A percentile compares a stretch with the other conserved stretches of the same genome.
These are phyloP conservation scores for Berghia stephanieae DNA, from an alignment of 1,140 invertebrate species.

Conservation along the genomic window DNA sequence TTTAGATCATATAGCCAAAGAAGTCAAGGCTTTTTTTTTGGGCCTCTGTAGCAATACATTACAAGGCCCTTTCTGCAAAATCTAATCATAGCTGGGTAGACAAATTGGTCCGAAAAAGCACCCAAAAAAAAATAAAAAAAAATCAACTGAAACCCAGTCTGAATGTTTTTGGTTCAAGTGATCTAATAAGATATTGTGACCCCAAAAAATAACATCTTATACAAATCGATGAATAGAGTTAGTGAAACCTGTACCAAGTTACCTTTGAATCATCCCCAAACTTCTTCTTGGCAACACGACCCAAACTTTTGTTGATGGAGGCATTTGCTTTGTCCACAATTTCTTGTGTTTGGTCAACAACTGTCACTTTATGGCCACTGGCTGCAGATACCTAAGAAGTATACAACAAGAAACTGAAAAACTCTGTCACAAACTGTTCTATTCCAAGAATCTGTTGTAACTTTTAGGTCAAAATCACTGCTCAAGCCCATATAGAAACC, in stretches of 20 bases:
- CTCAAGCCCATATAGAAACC: neutral
- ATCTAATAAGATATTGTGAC: no score
- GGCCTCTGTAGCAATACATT: no score
- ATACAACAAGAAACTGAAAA: constrained; percentile 25
- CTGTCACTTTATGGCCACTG: constrained; percentile 78
- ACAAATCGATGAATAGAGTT: no score
- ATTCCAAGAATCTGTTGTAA: neutral
- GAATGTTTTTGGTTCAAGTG: no score
- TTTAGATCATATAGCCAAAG: no score
- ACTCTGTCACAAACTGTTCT: neutral
- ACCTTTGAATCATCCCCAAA: constrained; percentile 73
- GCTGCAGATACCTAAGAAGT: constrained; percentile 78
- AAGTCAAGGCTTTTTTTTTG: no score
- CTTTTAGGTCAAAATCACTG: neutral
- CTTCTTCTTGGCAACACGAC: constrained; percentile 81
- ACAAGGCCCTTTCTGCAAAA: no score
- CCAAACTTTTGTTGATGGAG: constrained; percentile 76
- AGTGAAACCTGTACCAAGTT: neutral
- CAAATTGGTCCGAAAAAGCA: no score
- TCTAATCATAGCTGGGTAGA: no score
- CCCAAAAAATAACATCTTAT: no score
- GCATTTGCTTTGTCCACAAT: constrained; percentile 76
- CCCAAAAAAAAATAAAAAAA: no score
- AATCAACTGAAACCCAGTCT: no score
- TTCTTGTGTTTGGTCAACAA: constrained; percentile 79